These are phyloP conservation scores for Tridacna crocea DNA, from an alignment of 2,888 invertebrate species.

Conservation along the genomic window DNA sequence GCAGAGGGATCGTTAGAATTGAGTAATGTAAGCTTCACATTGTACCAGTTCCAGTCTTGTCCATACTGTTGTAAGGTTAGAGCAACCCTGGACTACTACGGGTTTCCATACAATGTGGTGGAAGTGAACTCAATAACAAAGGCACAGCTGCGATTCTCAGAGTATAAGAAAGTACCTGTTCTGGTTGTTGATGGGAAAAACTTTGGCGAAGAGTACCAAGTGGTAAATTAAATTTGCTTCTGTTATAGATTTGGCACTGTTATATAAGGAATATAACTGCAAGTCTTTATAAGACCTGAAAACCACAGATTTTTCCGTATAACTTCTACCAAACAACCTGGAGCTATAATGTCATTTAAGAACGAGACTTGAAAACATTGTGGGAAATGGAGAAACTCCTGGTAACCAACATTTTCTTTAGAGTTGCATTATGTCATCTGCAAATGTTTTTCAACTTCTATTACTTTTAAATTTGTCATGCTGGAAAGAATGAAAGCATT, in stretches of 20 bases:
- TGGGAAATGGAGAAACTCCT: not conserved
- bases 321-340: too few species aligned
- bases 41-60: slow-evolving; percentile 98
- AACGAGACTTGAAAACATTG: not conserved
- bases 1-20: slow-evolving; percentile 66
- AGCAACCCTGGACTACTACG: slow-evolving; percentile 91
- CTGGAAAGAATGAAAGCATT: too few species aligned
- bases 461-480: too few species aligned
- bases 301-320: too few species aligned
- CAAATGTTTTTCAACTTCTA: too few species aligned
- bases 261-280: too few species aligned
- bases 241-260: too few species aligned
- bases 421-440: too few species aligned
- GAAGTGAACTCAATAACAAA: slow-evolving; percentile 98
- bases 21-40: slow-evolving; percentile 88
- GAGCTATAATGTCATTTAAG: too few species aligned
- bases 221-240: not conserved
- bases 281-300: too few species aligned
- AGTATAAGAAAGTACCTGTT: slow-evolving; percentile 97
- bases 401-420: too few species aligned
- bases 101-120: slow-evolving; percentile 96
- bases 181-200: slow-evolving; percentile 88
- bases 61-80: slow-evolving; percentile 96
- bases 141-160: slow-evolving; percentile 96
- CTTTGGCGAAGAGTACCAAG: slow-evolving; percentile 67